Evolutionary conservation across 2,797 vertebrate genomes (phyloP).

Genomic region (Paedocypris micromegethes): DNA sequence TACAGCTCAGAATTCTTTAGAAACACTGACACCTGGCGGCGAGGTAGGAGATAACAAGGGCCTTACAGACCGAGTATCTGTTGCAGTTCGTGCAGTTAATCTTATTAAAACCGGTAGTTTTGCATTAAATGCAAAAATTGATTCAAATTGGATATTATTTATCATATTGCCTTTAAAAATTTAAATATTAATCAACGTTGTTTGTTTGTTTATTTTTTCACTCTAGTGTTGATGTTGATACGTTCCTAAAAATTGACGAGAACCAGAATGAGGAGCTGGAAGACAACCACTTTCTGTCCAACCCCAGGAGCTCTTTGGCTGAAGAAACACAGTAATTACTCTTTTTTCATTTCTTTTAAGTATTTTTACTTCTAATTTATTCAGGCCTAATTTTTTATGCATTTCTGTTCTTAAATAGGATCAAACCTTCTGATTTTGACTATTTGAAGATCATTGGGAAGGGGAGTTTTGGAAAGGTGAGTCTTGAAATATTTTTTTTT

Average conservation of each 20-base stretch:
- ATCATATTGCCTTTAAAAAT: too few relatives aligned
- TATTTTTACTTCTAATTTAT: not conserved
- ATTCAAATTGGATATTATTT: too few relatives aligned
- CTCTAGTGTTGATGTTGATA: constrained; percentile 65
- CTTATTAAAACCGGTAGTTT: too few relatives aligned
- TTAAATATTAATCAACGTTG: too few relatives aligned
- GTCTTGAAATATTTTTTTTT: not conserved
- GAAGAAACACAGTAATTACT: constrained; percentile 72
- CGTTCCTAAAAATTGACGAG: constrained; percentile 71
- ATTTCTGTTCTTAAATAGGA: constrained; percentile 51
- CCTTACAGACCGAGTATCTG: too few relatives aligned
- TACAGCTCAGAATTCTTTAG: too few relatives aligned
- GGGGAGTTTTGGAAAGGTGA: constrained; percentile 77
- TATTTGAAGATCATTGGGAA: constrained; percentile 78
- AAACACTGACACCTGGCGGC: too few relatives aligned
- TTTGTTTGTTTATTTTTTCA: constrained; percentile 1
- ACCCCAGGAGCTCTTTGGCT: constrained; percentile 60
- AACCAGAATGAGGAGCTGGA: constrained; percentile 67
- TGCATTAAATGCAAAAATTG: too few relatives aligned
- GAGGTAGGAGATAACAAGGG: too few relatives aligned
- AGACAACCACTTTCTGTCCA: constrained; percentile 56
- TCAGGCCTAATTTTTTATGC: not conserved
- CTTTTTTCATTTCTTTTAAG: not conserved
- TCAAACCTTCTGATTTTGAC: constrained; percentile 74
- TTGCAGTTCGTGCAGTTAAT: too few relatives aligned